Conservation (phyloP, 2,113 vertebrate genomes). For the Apodemus sylvaticus region DNA sequence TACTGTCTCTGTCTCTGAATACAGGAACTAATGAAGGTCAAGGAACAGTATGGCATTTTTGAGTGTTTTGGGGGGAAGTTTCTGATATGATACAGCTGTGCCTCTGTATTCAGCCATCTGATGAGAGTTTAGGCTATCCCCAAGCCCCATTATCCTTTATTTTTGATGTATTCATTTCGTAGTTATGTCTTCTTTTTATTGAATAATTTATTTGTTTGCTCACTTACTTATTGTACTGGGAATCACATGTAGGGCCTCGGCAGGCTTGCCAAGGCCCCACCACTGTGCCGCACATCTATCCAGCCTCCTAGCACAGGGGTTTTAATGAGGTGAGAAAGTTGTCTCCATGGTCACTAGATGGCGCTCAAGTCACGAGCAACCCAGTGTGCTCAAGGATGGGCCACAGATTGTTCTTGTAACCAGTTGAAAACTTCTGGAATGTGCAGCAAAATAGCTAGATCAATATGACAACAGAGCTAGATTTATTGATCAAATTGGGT, state of each 20-base stretch:
- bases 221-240: neutral
- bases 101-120: neutral
- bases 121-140: neutral
- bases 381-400: neutral
- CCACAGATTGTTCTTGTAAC: neutral
- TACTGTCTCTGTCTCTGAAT: neutral
- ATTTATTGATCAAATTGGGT: neutral
- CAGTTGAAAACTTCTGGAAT: neutral
- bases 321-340: neutral
- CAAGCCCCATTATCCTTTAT: neutral
- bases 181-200: neutral
- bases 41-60: neutral
- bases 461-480: neutral
- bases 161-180: neutral
- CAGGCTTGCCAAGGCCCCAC: neutral
- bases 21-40: neutral
- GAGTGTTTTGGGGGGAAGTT: neutral
- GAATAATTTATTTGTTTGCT: neutral
- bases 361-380: slow-evolving; percentile 18
- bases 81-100: neutral
- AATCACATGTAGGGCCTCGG: neutral
- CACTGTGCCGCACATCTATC: neutral
- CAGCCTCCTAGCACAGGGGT: neutral
- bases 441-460: neutral
- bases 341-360: slow-evolving; percentile 67